Evolutionary conservation across 2,888 invertebrate genomes (phyloP), one percentile per base, ranked within the genome.

Genomic region (Hirtodrosophila trivittata): DNA sequence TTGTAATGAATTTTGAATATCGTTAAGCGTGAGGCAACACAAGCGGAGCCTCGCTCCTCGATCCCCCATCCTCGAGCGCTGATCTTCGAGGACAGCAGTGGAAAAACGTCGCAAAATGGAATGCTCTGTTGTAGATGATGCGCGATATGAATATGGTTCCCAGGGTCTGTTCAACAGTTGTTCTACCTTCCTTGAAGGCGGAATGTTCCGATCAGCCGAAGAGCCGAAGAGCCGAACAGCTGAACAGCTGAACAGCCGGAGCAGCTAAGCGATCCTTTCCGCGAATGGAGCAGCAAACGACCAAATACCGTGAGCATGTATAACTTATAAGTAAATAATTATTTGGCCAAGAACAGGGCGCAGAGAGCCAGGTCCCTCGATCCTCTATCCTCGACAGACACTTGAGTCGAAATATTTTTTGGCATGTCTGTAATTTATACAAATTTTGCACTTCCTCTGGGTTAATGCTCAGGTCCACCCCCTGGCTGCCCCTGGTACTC

Each of bases 1-100:
- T 88, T 89, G 89, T 88, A 88, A 88, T 89, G 88, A 89, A 89
- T 87, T 88, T 89, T 89, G 84, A 89, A 89, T 89, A 87, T 87
- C 89, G 89, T 89, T 88, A 81, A 87, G 81, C 68, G 72, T 75
- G 86, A 78, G 76, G 59, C 65, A 42, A 25, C 56, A 37, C 35
- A 42, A 45, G 14, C 38, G 18, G 9, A 8, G 9, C 14, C 4
- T 5, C 1, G 13, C 18, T 21, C 33, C 37, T 32, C 58, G 56
- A 50, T 56, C 26, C 50, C 32, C 42, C 18, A 28, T 18, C 6
- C 50, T 25, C 49, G 39, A n/a, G n/a, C n/a, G n/a, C n/a, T n/a
- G n/a, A 57, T 72, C 60, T 55, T 49, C 73, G 43, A 67, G 42
- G 26, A 33, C 41, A 49, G 37, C 26, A 26, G 18, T 30, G 59